These are phyloP conservation scores for Tortrix viridana DNA, from an alignment of 2,888 invertebrate species.

Conservation along the genomic window DNA sequence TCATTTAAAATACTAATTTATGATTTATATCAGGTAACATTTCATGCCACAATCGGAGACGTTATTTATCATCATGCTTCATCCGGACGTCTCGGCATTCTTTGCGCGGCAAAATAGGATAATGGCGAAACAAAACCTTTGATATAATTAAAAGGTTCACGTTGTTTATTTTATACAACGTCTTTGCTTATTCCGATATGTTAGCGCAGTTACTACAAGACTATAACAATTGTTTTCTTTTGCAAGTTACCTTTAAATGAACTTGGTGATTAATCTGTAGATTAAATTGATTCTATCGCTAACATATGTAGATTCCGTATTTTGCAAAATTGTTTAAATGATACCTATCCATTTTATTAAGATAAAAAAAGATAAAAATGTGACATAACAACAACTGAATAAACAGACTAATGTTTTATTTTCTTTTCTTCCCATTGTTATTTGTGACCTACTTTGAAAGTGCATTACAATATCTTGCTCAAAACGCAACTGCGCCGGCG, in stretches of 20 bases:
- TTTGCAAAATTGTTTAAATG: too few relatives aligned
- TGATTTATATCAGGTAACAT: constrained; percentile 35
- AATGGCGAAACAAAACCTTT: constrained; percentile 3
- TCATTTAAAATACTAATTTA: constrained; percentile 26
- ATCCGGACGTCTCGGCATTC: constrained; percentile 20
- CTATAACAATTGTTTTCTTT: too few relatives aligned
- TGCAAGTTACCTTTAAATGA: not conserved
- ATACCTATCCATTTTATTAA: too few relatives aligned
- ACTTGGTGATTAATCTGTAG: not conserved
- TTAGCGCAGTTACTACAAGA: not conserved
- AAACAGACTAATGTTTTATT: too few relatives aligned
- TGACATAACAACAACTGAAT: too few relatives aligned
- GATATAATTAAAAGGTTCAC: constrained; percentile 15
- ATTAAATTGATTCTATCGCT: too few relatives aligned
- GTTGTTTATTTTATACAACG: constrained; percentile 35
- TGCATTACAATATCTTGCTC: constrained; percentile 70
- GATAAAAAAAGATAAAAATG: too few relatives aligned
- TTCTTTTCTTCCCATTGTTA: too few relatives aligned
- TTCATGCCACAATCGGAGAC: constrained; percentile 23
- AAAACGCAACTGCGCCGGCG: constrained; percentile 72
- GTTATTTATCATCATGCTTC: constrained; percentile 31
- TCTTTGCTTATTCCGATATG: constrained; percentile 34
- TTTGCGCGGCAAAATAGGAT: constrained; percentile 14
- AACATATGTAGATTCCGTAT: too few relatives aligned
- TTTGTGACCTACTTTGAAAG: too few relatives aligned